These are phyloP conservation scores for Drosophila ogumai DNA, from an alignment of 1,140 invertebrate species.

Conservation along the genomic window DNA sequence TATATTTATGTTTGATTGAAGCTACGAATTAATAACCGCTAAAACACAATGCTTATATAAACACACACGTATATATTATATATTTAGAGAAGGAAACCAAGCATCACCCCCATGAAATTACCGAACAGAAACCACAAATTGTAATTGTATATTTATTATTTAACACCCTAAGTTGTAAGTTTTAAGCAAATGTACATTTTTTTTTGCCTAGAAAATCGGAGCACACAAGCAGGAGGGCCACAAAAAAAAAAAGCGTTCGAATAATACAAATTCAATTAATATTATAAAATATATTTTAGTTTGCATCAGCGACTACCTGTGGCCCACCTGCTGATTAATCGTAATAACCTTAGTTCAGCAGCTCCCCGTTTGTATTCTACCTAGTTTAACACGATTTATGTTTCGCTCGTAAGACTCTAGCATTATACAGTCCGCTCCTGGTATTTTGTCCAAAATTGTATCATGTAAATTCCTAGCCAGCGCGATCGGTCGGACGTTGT, in stretches of 20 bases:
- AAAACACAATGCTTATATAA: conserved; percentile 31
- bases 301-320: neutral
- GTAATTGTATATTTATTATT: conserved; percentile 51
- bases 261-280: conserved; percentile 1
- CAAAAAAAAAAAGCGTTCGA: neutral
- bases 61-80: conserved; percentile 1
- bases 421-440: conserved; percentile 40
- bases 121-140: conserved; percentile 16
- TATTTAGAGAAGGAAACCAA: conserved; percentile 39
- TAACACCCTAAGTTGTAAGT: conserved; percentile 25
- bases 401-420: conserved; percentile 38
- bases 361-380: conserved; percentile 44
- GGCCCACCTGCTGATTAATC: neutral
- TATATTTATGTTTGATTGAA: conserved; percentile 73
- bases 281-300: neutral
- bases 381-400: conserved; percentile 32
- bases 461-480: conserved; percentile 37
- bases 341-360: conserved; percentile 29
- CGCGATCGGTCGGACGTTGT: conserved; percentile 63
- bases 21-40: conserved; percentile 52
- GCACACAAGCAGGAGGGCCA: conserved; percentile 13
- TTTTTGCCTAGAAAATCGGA: conserved; percentile 27
- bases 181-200: conserved; percentile 32
- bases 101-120: conserved; percentile 52
- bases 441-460: conserved; percentile 50